Conservation (phyloP, 2,113 vertebrate genomes). For the Pterophyllum scalare region DNA sequence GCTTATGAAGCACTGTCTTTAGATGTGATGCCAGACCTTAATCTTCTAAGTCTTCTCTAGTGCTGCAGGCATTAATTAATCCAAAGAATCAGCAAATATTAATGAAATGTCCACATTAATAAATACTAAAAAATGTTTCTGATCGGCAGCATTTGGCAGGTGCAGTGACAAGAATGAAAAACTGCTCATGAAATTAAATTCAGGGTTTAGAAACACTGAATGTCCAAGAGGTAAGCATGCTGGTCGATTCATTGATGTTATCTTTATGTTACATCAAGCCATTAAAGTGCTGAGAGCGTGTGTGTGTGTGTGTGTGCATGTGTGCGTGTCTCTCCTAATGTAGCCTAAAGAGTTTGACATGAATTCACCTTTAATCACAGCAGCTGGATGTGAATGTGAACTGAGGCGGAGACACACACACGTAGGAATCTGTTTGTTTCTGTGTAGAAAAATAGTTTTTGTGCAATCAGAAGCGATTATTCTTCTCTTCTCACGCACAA, state of each 20-base stretch:
- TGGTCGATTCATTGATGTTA: background rate
- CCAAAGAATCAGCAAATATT: background rate
- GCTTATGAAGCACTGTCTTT: background rate
- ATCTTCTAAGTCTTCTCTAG: background rate
- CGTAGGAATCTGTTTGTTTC: background rate
- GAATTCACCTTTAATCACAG: background rate
- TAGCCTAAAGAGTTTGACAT: background rate
- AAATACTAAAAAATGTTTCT: background rate
- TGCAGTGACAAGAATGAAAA: fast-evolving
- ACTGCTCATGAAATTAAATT: background rate
- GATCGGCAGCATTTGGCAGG: fast-evolving
- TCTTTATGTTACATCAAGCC: background rate
- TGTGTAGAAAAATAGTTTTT: background rate
- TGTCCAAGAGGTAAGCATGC: background rate
- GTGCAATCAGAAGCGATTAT: constrained; percentile 16
- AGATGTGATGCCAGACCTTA: background rate
- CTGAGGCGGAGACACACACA: background rate
- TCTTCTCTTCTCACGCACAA: background rate
- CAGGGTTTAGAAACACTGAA: background rate
- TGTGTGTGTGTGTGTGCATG: no score
- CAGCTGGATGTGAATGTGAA: background rate
- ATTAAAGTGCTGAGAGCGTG: background rate
- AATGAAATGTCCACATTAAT: background rate
- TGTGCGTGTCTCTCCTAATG: background rate
- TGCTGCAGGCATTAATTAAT: background rate